Evolutionary conservation across 2,888 invertebrate genomes (phyloP), one percentile per base, ranked within the genome.

Genomic region (Ctenicera cuprea): DNA sequence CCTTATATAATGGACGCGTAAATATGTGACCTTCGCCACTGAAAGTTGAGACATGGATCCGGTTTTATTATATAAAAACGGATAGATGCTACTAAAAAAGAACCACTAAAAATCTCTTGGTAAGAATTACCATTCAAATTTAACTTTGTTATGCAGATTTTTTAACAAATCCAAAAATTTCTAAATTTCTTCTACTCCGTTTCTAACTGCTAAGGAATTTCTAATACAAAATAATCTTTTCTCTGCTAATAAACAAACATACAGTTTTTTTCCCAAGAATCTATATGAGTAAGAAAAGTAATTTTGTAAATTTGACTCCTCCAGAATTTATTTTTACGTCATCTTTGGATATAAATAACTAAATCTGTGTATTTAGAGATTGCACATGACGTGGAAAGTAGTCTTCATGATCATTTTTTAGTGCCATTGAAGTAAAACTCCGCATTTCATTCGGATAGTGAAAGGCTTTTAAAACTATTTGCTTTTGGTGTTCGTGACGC

Each of bases 401-500:
- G 12, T 54, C 30, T 30, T 52, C 52, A 12, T 18, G 11, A 22
- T 52, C 52, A 26, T 52, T 22, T 54, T 54, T 54, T 54, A 30
- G n/a, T 26, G 14, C 54, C 54, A 54, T 54, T 54, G 30, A 30
- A 54, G 30, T 30, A 30, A 54, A 54, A 3, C 18, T 18, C 45
- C 2, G 14, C 16, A 45, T 16, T 22, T 33, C 54, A 54, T 54
- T 54, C 54, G 26, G 26, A 11, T 52, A 3, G 11, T 26, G 26
- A n/a, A 12, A 9, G 12, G 54, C 54, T 54, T 30, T 48, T 54
- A 30, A 5, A 54, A 54, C 3, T 54, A 30, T 54, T 54, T 54
- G 26, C 33, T 12, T 48, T 54, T 54, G 14, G 54, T 54, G 3
- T 54, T n/a, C 14, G 22, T 54, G 54, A 54, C 54, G 54, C 30